Conservation (phyloP, 53 echinoderm and acorn worm genomes). For the Zoroaster sp. region DNA sequence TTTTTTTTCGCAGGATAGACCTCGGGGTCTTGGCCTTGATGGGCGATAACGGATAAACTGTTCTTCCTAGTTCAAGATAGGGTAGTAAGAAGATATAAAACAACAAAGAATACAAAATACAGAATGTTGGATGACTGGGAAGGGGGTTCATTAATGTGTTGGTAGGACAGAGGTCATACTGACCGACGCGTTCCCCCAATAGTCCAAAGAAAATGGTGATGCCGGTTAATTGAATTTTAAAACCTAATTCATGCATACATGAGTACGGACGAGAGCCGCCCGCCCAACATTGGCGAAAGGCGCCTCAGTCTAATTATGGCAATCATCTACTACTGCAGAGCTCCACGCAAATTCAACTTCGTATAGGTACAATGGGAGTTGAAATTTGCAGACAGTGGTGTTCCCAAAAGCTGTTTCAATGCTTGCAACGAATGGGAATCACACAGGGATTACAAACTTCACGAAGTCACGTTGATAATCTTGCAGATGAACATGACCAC, state of each 20-base stretch:
- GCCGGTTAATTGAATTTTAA: background rate
- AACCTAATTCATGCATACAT: background rate
- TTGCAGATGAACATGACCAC: background rate
- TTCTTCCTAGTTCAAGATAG: too few species aligned
- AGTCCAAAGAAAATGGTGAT: too few species aligned
- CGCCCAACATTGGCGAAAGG: background rate
- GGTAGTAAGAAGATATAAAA: too few species aligned
- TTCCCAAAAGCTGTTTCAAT: background rate
- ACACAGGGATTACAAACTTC: background rate
- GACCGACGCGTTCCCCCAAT: too few species aligned
- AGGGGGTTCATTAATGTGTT: too few species aligned
- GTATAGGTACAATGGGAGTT: background rate
- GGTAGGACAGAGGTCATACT: too few species aligned
- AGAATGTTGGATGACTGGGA: too few species aligned
- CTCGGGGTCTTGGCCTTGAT: too few species aligned
- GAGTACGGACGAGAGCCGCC: background rate
- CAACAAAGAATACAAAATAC: too few species aligned
- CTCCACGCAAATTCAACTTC: background rate
- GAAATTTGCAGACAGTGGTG: background rate
- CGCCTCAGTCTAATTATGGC: background rate
- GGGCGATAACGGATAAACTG: too few species aligned
- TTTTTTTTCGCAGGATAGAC: too few species aligned
- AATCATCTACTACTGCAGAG: background rate
- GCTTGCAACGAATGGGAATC: background rate
- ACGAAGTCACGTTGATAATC: background rate